phyloP scores from a whole-genome alignment of 2,888 invertebrate species.

The Pristionchus exspectatus region DNA sequence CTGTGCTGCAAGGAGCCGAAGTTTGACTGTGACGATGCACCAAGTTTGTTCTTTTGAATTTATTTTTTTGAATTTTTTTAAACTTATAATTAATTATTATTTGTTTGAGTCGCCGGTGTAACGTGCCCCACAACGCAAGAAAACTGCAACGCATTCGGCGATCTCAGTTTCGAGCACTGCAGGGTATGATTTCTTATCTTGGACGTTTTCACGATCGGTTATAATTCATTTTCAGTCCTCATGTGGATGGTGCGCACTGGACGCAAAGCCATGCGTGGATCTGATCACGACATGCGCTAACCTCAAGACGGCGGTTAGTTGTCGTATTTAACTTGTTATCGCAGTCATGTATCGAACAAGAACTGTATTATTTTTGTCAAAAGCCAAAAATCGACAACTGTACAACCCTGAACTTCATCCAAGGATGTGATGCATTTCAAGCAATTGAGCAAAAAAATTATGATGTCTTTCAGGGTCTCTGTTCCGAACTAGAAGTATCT shows the following conservation, averaged over 20 bases:
- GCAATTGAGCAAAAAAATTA: too few species aligned
- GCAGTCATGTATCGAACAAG: too few species aligned
- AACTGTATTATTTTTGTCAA: too few species aligned
- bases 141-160: not conserved
- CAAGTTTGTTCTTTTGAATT: too few species aligned
- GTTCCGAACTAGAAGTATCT: not conserved
- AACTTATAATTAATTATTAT: not conserved
- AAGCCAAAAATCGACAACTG: too few species aligned
- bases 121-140: not conserved
- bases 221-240: conserved; percentile 3
- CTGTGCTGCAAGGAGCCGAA: not conserved
- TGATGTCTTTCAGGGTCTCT: not conserved
- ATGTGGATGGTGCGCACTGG: not conserved
- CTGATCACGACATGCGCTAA: not conserved
- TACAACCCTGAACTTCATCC: too few species aligned
- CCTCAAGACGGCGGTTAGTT: not conserved
- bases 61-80: too few species aligned
- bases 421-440: too few species aligned
- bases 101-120: not conserved
- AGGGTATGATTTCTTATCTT: not conserved
- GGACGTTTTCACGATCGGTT: too few species aligned
- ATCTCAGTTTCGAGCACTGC: not conserved
- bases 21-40: not conserved
- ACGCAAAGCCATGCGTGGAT: not conserved
- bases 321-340: too few species aligned